Evolutionary conservation across 2,888 invertebrate genomes (phyloP).

Genomic region (Sphecodes monilicornis): DNA sequence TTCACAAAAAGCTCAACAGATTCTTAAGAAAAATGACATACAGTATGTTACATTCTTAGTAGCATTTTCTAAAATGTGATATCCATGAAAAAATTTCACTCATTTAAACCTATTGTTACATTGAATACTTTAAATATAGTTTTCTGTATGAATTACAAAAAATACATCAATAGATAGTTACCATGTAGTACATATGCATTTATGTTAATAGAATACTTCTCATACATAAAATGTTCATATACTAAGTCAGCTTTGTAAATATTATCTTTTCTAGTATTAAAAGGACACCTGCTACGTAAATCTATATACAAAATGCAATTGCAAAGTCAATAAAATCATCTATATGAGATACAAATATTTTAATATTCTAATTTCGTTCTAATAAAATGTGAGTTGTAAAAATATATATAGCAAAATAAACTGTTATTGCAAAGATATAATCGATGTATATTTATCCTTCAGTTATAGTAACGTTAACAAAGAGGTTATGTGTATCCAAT

Average conservation of each 20-base stretch:
- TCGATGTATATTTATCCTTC: neutral
- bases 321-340: constrained; percentile 39
- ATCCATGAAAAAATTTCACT: constrained; percentile 14
- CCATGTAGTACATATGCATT: constrained; percentile 50
- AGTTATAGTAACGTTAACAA: neutral
- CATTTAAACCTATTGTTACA: constrained; percentile 23
- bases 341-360: constrained; percentile 48
- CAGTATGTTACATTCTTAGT: constrained; percentile 16
- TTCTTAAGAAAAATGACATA: constrained; percentile 12
- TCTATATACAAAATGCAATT: constrained; percentile 16
- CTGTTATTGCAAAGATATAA: constrained; percentile 19
- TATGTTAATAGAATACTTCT: constrained; percentile 29
- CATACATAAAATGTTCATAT: constrained; percentile 12
- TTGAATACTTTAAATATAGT: constrained; percentile 22
- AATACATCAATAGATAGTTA: neutral
- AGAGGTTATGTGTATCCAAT: constrained; percentile 44
- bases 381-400: constrained; percentile 38
- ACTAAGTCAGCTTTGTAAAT: constrained; percentile 40
- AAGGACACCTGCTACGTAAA: constrained; percentile 12
- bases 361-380: constrained; percentile 48
- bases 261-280: constrained; percentile 37
- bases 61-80: constrained; percentile 26
- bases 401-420: constrained; percentile 42
- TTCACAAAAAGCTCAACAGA: constrained; percentile 22
- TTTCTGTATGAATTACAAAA: neutral